phyloP scores from a whole-genome alignment of 1,140 invertebrate species.

The Drosophila oshimai region DNA sequence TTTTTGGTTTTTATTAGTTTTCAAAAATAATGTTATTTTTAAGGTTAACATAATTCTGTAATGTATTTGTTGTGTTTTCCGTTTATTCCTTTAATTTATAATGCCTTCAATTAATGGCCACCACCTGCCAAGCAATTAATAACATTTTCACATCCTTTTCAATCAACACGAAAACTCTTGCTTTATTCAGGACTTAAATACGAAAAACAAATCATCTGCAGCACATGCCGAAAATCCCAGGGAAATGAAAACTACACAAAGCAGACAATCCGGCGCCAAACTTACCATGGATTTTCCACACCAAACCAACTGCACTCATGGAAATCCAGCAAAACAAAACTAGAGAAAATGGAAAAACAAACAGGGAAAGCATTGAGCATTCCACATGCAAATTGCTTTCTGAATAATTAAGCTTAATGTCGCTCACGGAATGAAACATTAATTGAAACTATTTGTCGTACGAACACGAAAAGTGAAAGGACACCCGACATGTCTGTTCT shows the following conservation, averaged over 20 bases:
- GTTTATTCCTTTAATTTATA: not conserved
- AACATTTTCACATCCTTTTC: not conserved
- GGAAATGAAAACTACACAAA: slow-evolving; percentile 18
- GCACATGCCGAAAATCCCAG: slow-evolving; percentile 39
- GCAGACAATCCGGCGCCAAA: slow-evolving; percentile 34
- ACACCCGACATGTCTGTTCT: slow-evolving; percentile 10
- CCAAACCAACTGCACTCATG: not conserved
- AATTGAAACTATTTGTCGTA: slow-evolving; percentile 51
- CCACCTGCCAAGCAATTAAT: not conserved
- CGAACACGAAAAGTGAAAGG: slow-evolving; percentile 2
- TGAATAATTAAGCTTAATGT: slow-evolving; percentile 59
- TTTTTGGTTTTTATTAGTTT: too few relatives aligned
- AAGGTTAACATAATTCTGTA: too few relatives aligned
- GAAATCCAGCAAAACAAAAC: slow-evolving; percentile 6
- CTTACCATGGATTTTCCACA: slow-evolving; percentile 16
- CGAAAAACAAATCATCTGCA: slow-evolving; percentile 5
- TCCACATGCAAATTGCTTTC: slow-evolving; percentile 61
- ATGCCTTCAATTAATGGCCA: not conserved
- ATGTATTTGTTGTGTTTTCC: too few relatives aligned
- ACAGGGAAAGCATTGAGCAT: slow-evolving; percentile 18
- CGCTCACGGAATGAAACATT: slow-evolving; percentile 49
- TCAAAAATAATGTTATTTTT: too few relatives aligned
- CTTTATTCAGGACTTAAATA: not conserved
- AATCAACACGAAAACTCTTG: slow-evolving; percentile 4
- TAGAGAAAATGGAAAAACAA: not conserved